Base-by-base conservation (phyloP, 1,140 invertebrate species). In the Ips nitidus region DNA sequence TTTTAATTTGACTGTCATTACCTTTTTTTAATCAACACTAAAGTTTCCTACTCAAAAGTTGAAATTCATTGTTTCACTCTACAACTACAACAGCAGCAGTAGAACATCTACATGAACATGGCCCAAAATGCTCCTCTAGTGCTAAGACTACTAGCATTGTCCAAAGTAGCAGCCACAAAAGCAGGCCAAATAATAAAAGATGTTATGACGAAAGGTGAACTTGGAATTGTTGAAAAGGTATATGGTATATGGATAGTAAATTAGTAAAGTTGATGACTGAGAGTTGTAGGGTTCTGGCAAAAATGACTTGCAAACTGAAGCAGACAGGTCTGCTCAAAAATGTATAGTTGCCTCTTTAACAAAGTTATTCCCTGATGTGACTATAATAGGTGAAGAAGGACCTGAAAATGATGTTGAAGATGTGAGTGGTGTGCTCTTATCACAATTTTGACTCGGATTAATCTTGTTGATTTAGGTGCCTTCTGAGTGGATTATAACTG, bases 301-400 rank as follows among this genome's bases (percentile, higher is more conserved):
- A 61, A 92, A 95, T 86, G 97, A 99, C 84, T 85, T 96, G 36
- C 97, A 99, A 85, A 99, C 98, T 3, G 94, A 98, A 85, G 98
- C 97, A 2, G 98, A 99, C 81, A 85, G 97, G 73, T 92, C 91
- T 52, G 96, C 94, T 2, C 96, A 99, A 82, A 86, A 87, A 73
- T 97, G 93, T 78, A 99, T 99, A 70, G 87, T 98, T 52, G 87
- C 91, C 37, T 95, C 94, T 1, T 83, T 99, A 2, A 83, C 87
- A 41, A 86, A 86, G 70, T 89, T 92, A 71, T 99, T 95, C 83
- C 95, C 95, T 1, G 88, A 87, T 76, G 79, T 96, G 0, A 89
- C 86, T 8, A 93, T 99, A 57, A 96, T 98, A 77, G 96, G 96
- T 3, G 96, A 99, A 85, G 97, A 99, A 82, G 95, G 87, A 38